Percentiles rank a stretch among this genome's conserved stretches.
These are phyloP conservation scores for Leptinotarsa haldemani DNA, from an alignment of 2,888 invertebrate genomes.

Conservation along the genomic window DNA sequence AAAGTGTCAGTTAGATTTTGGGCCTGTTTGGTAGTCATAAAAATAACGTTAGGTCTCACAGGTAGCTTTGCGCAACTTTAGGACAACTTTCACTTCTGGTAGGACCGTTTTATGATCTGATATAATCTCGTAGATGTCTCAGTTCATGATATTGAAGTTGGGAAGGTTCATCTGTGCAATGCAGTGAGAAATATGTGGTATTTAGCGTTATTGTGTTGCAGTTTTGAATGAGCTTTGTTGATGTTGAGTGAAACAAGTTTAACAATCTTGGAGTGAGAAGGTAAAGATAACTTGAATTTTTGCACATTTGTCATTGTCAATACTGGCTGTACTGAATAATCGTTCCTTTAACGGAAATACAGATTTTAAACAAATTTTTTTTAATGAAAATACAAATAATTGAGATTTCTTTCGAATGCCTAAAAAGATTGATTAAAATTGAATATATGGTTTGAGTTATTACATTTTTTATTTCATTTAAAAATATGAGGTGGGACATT, in stretches of 20 bases:
- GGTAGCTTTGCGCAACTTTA: constrained; percentile 44
- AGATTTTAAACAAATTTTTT: no score
- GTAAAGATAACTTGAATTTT: no score
- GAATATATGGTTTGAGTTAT: no score
- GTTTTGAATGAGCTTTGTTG: not conserved
- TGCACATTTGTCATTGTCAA: no score
- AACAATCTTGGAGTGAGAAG: no score
- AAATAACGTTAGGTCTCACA: constrained; percentile 36
- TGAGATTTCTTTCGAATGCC: no score
- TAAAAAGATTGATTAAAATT: no score
- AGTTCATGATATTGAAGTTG: not conserved
- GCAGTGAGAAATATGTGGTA: not conserved
- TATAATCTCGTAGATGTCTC: not conserved
- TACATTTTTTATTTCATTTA: no score
- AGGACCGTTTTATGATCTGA: not conserved
- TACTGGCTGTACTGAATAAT: no score
- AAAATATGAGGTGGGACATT: no score
- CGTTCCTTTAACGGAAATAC: no score
- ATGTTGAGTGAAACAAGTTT: not conserved
- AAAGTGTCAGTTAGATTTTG: constrained; percentile 21
- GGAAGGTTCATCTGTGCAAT: not conserved
- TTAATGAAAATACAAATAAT: no score
- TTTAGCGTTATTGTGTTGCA: not conserved
- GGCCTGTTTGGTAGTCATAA: constrained; percentile 42
- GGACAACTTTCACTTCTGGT: constrained; percentile 48